Evolutionary conservation across 2,888 invertebrate species (phyloP), one percentile per base, ranked within the genome.

Genomic region (Phalera bucephala): DNA sequence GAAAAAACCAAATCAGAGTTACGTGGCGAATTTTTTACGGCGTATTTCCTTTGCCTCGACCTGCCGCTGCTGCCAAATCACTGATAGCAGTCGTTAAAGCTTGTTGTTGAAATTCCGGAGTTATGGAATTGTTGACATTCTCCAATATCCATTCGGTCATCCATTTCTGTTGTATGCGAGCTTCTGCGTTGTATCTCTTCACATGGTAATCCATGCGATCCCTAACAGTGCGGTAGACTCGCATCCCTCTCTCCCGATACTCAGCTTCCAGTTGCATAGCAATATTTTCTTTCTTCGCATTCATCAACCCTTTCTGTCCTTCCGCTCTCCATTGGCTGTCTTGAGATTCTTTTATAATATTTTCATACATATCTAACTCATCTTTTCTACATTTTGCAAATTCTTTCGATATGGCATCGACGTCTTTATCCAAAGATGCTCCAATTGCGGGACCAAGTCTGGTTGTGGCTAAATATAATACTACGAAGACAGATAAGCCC

Each of bases 81-180:
- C 91, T 89, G 65, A 99, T 95, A 70, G 98, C 98, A 71, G 94
- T 94, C 62, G 93, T 92, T 35, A 99, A 90, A 28, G 95, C 95
- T 54, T 95, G 93, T 72, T 96, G 95, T 70, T 98, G 97, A 80
- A 97, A 96, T 48, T 97, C 95, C 0, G 97, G 94, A 4, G 97
- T 97, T 13, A 78, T 66, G 22, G 96, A 93, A 61, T 94, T 93
- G 43, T 91, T 86, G 2, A 99, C 99, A 64, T 92, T 94, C 34
- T 91, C 86, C 23, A 97, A 93, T 57, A 99, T 95, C 96, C 97
- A 99, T 64, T 94, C 92, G 28, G 96, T 94, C 95, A 99, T 95
- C 89, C 99, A 97, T 73, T 95, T 96, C 75, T 99, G 98, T 47
- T 95, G 93, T 48, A 99, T 92, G 53, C 95, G 94, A 28, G 93